Evolutionary conservation across 2,113 vertebrate species (phyloP).

Genomic region (Arothron firmamentum): DNA sequence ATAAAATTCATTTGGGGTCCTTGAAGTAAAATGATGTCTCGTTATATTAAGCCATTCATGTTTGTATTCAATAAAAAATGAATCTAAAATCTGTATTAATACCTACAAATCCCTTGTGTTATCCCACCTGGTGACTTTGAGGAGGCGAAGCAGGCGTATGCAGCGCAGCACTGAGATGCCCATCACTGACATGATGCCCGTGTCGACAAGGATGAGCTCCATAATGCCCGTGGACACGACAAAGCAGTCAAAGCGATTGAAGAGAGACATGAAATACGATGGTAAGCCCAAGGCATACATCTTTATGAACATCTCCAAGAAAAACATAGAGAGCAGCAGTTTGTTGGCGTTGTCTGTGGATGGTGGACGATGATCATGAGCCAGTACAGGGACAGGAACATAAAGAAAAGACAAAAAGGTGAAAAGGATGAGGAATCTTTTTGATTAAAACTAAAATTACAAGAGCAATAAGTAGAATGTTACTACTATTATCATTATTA

Average conservation of each 20-base stretch:
- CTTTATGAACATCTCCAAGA: slow-evolving; percentile 90
- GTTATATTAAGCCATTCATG: too few species aligned
- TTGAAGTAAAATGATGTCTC: too few species aligned
- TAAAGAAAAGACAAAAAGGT: background rate
- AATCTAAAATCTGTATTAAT: too few species aligned
- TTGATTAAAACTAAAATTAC: background rate
- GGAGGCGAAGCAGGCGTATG: slow-evolving; percentile 86
- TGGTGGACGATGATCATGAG: background rate
- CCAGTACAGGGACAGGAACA: background rate
- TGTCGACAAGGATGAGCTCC: slow-evolving; percentile 83
- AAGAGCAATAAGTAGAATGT: too few species aligned
- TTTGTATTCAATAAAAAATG: too few species aligned
- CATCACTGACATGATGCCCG: slow-evolving; percentile 79
- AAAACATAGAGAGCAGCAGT: slow-evolving; percentile 83
- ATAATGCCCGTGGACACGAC: slow-evolving; percentile 86
- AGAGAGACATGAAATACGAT: slow-evolving; percentile 91
- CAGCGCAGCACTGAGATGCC: slow-evolving; percentile 92
- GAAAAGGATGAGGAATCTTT: background rate
- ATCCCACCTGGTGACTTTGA: slow-evolving; percentile 85
- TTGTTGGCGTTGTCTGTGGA: slow-evolving; percentile 81
- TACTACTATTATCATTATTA: too few species aligned
- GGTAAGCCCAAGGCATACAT: slow-evolving; percentile 87
- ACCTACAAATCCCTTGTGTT: too few species aligned
- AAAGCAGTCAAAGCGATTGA: slow-evolving; percentile 95
- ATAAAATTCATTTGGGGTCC: too few species aligned